Evolutionary conservation across 2,888 invertebrate genomes (phyloP).

Genomic region (Ennomos fuscantarius): DNA sequence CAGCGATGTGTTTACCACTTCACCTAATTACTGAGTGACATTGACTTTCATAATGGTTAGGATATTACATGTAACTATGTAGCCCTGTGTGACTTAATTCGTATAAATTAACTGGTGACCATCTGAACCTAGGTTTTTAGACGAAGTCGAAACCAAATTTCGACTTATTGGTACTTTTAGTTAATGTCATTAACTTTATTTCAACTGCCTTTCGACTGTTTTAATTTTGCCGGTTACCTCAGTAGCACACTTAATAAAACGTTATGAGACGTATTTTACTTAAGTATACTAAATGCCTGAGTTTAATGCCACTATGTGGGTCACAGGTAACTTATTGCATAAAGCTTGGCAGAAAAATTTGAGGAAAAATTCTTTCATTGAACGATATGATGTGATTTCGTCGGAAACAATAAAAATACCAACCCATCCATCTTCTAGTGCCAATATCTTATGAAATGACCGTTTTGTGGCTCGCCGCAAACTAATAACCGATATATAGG

Average conservation of each 20-base stretch:
- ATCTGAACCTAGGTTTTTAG: no score
- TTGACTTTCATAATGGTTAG: constrained; percentile 21
- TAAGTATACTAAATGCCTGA: no score
- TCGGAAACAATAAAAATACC: constrained; percentile 24
- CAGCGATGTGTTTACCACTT: constrained; percentile 7
- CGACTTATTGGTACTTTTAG: no score
- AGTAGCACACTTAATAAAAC: not conserved
- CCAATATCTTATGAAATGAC: constrained; percentile 35
- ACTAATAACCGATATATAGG: constrained; percentile 46
- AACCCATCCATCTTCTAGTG: constrained; percentile 21
- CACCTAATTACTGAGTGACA: constrained; percentile 12
- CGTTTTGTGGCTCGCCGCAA: constrained; percentile 37
- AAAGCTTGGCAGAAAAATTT: constrained; percentile 10
- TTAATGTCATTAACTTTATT: no score
- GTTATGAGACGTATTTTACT: not conserved
- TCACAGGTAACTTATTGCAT: constrained; percentile 11
- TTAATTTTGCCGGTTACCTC: no score
- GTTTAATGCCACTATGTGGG: constrained; percentile 1
- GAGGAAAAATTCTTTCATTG: constrained; percentile 23
- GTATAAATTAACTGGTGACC: no score
- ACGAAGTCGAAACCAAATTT: no score
- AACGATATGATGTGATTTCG: constrained; percentile 14
- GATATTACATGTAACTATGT: constrained; percentile 1
- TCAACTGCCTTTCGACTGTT: no score
- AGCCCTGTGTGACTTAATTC: no score